A percentile compares a stretch with the other conserved stretches of the same genome.
These are phyloP conservation scores for Caenorhabditis panamensis DNA, from an alignment of 2,888 invertebrate species.

Conservation along the genomic window DNA sequence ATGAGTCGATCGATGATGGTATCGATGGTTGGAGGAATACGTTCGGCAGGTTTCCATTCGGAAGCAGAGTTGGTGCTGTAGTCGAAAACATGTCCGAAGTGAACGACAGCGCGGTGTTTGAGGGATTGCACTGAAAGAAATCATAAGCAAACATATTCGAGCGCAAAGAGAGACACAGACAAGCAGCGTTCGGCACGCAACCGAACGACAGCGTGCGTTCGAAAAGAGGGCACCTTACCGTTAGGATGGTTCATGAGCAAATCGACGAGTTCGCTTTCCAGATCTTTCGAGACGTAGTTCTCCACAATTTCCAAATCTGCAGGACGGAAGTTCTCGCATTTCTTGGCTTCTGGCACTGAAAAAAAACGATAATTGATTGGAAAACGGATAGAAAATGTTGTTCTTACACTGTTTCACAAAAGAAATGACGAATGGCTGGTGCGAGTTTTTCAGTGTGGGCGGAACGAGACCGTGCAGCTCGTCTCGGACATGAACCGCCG, in stretches of 20 bases:
- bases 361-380: not conserved
- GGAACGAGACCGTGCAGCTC: slow-evolving; percentile 69
- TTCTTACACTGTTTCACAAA: slow-evolving; percentile 66
- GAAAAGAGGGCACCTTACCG: slow-evolving; percentile 14
- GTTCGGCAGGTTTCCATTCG: slow-evolving; percentile 59
- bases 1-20: slow-evolving; percentile 65
- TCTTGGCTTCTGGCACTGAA: slow-evolving; percentile 64
- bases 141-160: no score
- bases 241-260: slow-evolving; percentile 57
- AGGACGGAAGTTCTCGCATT: slow-evolving; percentile 62
- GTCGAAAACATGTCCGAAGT: slow-evolving; percentile 78
- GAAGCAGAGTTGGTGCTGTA: slow-evolving; percentile 74
- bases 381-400: not conserved
- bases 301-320: slow-evolving; percentile 69
- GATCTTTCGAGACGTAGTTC: slow-evolving; percentile 67
- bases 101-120: slow-evolving; percentile 78
- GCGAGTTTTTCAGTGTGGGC: slow-evolving; percentile 57
- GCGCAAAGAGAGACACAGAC: no score
- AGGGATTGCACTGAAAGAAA: slow-evolving; percentile 63
- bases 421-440: slow-evolving; percentile 71
- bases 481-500: slow-evolving; percentile 48
- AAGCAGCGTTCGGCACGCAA: no score
- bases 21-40: slow-evolving; percentile 68
- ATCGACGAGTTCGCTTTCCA: slow-evolving; percentile 58
- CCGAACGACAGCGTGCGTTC: not conserved